These are phyloP conservation scores for Epinephelus moara DNA, from an alignment of 2,113 vertebrate species.

Conservation along the genomic window DNA sequence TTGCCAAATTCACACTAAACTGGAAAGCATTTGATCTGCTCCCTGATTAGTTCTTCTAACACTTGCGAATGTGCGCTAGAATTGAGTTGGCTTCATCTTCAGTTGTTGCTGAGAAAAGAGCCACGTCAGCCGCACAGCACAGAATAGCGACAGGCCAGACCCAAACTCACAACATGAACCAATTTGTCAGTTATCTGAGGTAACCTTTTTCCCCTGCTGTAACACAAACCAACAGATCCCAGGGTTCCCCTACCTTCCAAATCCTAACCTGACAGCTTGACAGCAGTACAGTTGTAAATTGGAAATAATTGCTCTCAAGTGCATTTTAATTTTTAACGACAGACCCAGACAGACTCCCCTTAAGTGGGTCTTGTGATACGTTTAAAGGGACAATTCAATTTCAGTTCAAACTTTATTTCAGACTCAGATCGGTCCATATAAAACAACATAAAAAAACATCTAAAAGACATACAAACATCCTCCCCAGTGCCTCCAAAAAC, in stretches of 20 bases:
- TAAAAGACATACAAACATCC: too few relatives aligned
- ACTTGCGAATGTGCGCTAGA: conserved; percentile 23
- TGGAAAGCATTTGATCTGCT: conserved; percentile 25
- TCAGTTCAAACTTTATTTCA: too few relatives aligned
- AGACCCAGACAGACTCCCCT: background rate
- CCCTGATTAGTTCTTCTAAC: conserved; percentile 24
- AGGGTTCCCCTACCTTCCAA: background rate
- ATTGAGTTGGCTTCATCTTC: conserved; percentile 20
- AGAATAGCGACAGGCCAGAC: conserved; percentile 4
- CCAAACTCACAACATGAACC: conserved; percentile 20
- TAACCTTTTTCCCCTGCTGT: background rate
- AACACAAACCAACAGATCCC: conserved; percentile 1
- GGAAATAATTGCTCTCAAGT: conserved; percentile 15
- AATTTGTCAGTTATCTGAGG: conserved; percentile 17
- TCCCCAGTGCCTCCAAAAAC: too few relatives aligned
- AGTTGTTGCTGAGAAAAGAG: conserved; percentile 19
- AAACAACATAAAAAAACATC: too few relatives aligned
- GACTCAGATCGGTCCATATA: too few relatives aligned
- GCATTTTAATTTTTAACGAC: background rate
- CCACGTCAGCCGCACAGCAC: background rate
- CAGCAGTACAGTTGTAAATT: background rate
- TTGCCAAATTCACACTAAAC: conserved; percentile 20
- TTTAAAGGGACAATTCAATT: background rate
- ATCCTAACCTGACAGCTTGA: background rate
- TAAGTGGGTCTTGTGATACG: background rate